Conservation (phyloP, 2,113 vertebrate genomes). For the Microtus richardsoni region DNA sequence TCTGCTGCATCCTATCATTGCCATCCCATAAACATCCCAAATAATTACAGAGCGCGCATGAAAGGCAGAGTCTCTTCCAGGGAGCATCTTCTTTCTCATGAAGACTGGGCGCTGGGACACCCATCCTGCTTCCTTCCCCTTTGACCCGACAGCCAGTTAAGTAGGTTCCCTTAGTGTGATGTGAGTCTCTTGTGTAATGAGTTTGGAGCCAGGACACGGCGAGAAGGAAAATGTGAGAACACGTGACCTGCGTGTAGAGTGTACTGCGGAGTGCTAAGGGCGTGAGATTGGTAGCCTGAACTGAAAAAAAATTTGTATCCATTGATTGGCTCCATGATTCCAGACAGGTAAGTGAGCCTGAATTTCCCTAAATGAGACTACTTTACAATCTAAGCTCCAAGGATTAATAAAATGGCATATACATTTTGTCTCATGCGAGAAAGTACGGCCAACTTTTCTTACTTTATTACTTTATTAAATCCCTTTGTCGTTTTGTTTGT, state of each 20-base stretch:
- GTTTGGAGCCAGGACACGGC: background rate
- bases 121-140: conserved; percentile 6
- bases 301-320: background rate
- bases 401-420: background rate
- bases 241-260: background rate
- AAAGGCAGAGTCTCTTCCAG: conserved; percentile 31
- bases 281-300: background rate
- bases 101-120: background rate
- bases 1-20: conserved; percentile 22
- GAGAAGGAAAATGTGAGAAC: background rate
- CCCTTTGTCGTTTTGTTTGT: background rate
- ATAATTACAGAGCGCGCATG: conserved; percentile 51
- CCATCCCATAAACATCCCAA: conserved; percentile 30
- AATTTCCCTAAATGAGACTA: background rate
- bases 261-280: background rate
- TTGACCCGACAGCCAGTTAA: background rate
- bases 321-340: background rate
- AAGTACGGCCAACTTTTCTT: background rate
- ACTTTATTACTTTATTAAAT: background rate
- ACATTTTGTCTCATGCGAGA: background rate
- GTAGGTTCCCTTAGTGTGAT: background rate
- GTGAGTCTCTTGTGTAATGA: background rate
- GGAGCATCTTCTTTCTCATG: conserved; percentile 46
- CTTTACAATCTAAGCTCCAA: background rate
- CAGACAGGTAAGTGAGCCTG: background rate